Conservation (phyloP, 2,888 invertebrate genomes). For the Eupeodes latifasciatus region DNA sequence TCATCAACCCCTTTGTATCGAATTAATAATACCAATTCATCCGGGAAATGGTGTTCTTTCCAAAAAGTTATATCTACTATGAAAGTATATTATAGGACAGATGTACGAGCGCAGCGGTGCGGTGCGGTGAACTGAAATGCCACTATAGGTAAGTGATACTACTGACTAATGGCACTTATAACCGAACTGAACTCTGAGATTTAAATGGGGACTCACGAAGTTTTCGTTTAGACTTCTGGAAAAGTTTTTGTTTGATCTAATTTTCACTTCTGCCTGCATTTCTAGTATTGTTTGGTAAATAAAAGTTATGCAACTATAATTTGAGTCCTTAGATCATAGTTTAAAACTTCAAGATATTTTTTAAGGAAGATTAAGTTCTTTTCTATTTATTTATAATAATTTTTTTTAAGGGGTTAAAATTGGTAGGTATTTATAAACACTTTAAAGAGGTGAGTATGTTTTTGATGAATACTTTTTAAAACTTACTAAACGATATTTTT, state of each 20-base stretch:
- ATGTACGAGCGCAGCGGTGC: too few species aligned
- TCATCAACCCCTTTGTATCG: conserved; percentile 63
- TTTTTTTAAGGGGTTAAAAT: background rate
- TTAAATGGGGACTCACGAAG: conserved; percentile 54
- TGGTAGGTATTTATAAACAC: background rate
- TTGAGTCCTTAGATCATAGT: conserved; percentile 15
- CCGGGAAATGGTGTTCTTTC: conserved; percentile 58
- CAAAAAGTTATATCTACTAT: conserved; percentile 53
- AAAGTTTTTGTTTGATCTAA: conserved; percentile 73
- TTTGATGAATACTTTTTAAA: too few species aligned
- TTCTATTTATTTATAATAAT: background rate
- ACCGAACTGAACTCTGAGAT: conserved; percentile 47
- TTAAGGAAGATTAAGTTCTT: background rate
- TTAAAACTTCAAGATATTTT: background rate
- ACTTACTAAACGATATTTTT: too few species aligned
- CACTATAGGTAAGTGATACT: conserved; percentile 64
- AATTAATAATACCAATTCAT: conserved; percentile 75
- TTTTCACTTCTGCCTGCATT: conserved; percentile 59
- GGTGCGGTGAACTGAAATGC: background rate
- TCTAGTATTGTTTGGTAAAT: conserved; percentile 38
- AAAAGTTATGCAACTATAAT: conserved; percentile 53
- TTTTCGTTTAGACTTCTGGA: conserved; percentile 49
- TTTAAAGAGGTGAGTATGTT: too few species aligned
- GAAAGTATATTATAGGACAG: background rate
- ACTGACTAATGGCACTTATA: conserved; percentile 66